These are phyloP conservation scores for Drosophila antonietae DNA, from an alignment of 2,888 invertebrate species.

Conservation along the genomic window DNA sequence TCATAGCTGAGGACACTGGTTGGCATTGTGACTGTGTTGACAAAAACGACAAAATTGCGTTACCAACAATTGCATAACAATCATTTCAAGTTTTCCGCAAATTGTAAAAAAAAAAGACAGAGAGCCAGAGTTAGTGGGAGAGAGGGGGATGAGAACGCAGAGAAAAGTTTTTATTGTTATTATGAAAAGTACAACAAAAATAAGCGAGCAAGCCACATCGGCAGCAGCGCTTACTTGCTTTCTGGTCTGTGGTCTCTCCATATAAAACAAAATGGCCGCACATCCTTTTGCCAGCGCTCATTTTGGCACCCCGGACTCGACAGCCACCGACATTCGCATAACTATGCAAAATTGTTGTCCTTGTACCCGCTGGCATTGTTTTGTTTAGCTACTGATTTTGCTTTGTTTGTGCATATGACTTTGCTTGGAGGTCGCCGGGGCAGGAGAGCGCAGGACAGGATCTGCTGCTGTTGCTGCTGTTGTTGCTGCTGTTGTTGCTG, in stretches of 20 bases:
- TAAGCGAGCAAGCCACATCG: slow-evolving; percentile 30
- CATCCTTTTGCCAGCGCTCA: slow-evolving; percentile 77
- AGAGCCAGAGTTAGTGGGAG: too few species aligned
- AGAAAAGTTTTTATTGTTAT: slow-evolving; percentile 75
- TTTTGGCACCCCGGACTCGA: slow-evolving; percentile 70
- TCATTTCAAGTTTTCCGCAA: slow-evolving; percentile 80
- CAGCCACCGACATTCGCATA: slow-evolving; percentile 67
- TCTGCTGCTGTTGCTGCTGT: slow-evolving; percentile 14
- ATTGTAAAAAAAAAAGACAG: slow-evolving; percentile 64
- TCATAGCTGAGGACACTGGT: slow-evolving; percentile 37
- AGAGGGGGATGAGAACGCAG: neutral
- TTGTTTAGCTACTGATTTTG: slow-evolving; percentile 76
- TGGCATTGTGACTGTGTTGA: slow-evolving; percentile 49
- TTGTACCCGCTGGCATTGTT: slow-evolving; percentile 63
- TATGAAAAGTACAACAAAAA: slow-evolving; percentile 76
- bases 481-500: slow-evolving; percentile 14
- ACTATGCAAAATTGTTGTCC: slow-evolving; percentile 75
- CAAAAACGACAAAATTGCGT: slow-evolving; percentile 79
- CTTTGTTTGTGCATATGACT: slow-evolving; percentile 73
- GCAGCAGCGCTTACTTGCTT: slow-evolving; percentile 55
- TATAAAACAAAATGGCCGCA: slow-evolving; percentile 77
- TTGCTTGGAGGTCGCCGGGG: slow-evolving; percentile 71
- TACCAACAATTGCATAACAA: slow-evolving; percentile 80
- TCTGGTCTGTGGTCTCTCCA: slow-evolving; percentile 56
- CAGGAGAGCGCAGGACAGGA: slow-evolving; percentile 38